Base-by-base conservation (phyloP, 2,888 invertebrate species). In the Drosophila barbarae region DNA sequence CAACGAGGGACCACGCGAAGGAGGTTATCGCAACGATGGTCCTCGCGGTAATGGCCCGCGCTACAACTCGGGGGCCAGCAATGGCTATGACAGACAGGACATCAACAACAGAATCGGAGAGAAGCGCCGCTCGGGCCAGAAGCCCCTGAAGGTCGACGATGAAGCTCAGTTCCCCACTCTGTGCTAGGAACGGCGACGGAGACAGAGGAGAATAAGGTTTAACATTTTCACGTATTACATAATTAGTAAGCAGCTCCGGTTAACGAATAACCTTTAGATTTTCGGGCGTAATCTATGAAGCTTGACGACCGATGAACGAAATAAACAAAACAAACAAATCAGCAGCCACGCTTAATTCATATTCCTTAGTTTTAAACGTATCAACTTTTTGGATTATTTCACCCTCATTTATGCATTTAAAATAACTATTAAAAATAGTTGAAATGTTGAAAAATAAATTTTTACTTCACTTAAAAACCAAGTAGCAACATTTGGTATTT, bases 81-180 rank as follows among this genome's bases (percentile, higher is more conserved):
- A 68, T 46, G 81, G 71, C 1, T 74, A 90, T 88, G 77, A 89
- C 86, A 52, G 90, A 35, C 72, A 63, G 6, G 70, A 44, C 1
- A 49, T 71, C 38, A 72, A 71, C 38, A 72, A 71, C 38, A 85
- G 71, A 38, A 68, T 68, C 12, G 77, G 69, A 7, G 84, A 87
- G 8, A 81, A 76, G 50, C 75, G 76, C 65, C 79, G 76, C 58
- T 61, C 78, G 30, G 79, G 81, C 30, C 73, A 79, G 38, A 82
- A 79, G 88, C 93, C 94, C 77, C 96, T 97, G 21, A 96, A 97
- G 90, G 96, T 98, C 75, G 97, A 97, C 89, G 97, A 98, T 91
- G 97, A 96, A 92, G 94, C 95, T 90, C 97, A 97, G 91, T 98
- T 98, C 91, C 98, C 98, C 82, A 96, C 96, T 88, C 93, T 98